Conservation (phyloP, 2,113 vertebrate genomes). For the Takifugu bimaculatus region DNA sequence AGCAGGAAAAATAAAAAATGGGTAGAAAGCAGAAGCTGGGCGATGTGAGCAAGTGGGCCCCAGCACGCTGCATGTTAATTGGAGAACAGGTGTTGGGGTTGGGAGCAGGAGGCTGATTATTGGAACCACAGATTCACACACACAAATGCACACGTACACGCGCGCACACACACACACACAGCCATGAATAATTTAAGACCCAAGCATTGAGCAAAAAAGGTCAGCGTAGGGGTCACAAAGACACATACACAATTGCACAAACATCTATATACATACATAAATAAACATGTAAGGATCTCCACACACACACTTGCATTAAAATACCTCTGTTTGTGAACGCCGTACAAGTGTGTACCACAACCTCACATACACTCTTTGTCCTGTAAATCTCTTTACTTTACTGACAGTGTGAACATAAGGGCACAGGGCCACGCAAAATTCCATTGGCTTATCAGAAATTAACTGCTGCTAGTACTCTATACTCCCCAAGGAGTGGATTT, state of each 20-base stretch:
- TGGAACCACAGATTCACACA: conserved; percentile 62
- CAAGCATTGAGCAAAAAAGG: conserved; percentile 65
- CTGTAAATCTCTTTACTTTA: conserved; percentile 24
- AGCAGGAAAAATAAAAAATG: conserved; percentile 20
- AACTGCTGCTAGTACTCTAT: conserved; percentile 59
- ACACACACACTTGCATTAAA: conserved; percentile 15
- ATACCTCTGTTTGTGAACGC: conserved; percentile 24
- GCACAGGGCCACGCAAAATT: conserved; percentile 33
- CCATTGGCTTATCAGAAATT: conserved; percentile 63
- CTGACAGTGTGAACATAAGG: conserved; percentile 21
- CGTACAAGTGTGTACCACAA: conserved; percentile 13
- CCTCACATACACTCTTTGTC: conserved; percentile 10
- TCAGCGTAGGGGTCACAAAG: conserved; percentile 68
- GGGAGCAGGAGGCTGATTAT: conserved; percentile 73
- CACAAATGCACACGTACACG: conserved; percentile 29
- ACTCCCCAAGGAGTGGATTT: conserved; percentile 60
- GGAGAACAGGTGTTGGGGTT: conserved; percentile 77
- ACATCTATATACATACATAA: conserved; percentile 64
- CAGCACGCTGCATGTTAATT: conserved; percentile 72
- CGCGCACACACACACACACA: conserved; percentile 28
- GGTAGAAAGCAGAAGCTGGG: conserved; percentile 46
- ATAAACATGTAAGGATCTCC: conserved; percentile 36
- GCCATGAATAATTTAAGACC: conserved; percentile 75
- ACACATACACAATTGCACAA: conserved; percentile 61
- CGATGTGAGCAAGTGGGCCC: conserved; percentile 54